Evolutionary conservation across 2,888 invertebrate species (phyloP).

Genomic region (Bhutanitis thaidina): DNA sequence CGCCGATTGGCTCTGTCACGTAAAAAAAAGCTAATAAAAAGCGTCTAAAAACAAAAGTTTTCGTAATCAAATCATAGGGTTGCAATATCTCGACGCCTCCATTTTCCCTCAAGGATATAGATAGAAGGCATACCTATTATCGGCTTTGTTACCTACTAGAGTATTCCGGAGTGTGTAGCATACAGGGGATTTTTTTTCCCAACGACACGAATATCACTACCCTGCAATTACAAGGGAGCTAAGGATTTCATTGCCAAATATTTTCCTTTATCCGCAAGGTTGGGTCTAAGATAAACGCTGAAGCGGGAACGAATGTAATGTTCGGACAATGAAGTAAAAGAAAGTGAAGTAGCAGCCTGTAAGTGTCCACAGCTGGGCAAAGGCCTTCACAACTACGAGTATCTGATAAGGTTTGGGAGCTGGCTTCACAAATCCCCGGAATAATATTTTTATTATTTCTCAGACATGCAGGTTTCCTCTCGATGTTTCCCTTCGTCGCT

Average conservation of each 20-base stretch:
- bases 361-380: too few species aligned
- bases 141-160: conserved; percentile 28
- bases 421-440: too few species aligned
- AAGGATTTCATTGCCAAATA: conserved; percentile 74
- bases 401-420: too few species aligned
- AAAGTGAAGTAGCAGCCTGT: too few species aligned
- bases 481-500: too few species aligned
- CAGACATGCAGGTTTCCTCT: too few species aligned
- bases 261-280: conserved; percentile 60
- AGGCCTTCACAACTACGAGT: too few species aligned
- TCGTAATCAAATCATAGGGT: conserved; percentile 4
- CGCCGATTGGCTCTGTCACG: too few species aligned
- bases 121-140: conserved; percentile 23
- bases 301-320: background rate
- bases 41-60: background rate
- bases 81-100: background rate
- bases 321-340: too few species aligned
- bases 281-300: conserved; percentile 27
- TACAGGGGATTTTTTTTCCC: conserved; percentile 20
- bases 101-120: background rate
- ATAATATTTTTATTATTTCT: too few species aligned
- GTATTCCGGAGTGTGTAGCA: conserved; percentile 25
- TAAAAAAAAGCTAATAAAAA: too few species aligned
- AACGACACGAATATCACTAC: conserved; percentile 24
- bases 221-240: conserved; percentile 57